phyloP scores from a whole-genome alignment of 1,140 invertebrate species.

The Drosophila bocqueti region DNA sequence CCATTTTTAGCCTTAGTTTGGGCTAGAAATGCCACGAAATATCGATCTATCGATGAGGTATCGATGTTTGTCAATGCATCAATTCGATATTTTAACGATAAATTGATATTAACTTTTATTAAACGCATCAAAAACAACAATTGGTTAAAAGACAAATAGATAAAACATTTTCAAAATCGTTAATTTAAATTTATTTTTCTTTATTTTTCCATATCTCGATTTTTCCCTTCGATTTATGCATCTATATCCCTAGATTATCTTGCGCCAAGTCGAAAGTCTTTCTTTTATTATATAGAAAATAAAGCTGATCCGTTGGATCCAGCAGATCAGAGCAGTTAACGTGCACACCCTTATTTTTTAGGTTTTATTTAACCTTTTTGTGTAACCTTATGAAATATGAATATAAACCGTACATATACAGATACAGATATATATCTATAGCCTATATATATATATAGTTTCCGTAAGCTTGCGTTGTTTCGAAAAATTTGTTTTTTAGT shows the following conservation, averaged over 20 bases:
- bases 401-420: slow-evolving; percentile 50
- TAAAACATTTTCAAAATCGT: not conserved
- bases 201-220: not conserved
- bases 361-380: slow-evolving; percentile 47
- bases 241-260: slow-evolving; percentile 37
- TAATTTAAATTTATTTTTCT: not conserved
- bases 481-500: slow-evolving; percentile 82
- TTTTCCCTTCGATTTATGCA: not conserved
- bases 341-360: slow-evolving; percentile 49
- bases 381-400: slow-evolving; percentile 33
- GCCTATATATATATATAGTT: slow-evolving; percentile 68
- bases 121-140: not conserved
- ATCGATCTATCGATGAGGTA: not conserved
- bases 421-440: slow-evolving; percentile 40
- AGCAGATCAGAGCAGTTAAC: slow-evolving; percentile 44
- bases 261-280: slow-evolving; percentile 52
- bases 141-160: not conserved
- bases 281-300: slow-evolving; percentile 17
- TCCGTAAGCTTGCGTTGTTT: slow-evolving; percentile 77
- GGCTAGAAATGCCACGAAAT: not conserved
- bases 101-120: not conserved
- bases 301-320: slow-evolving; percentile 21
- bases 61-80: not conserved
- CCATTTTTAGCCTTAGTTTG: slow-evolving; percentile 56
- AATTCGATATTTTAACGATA: not conserved